Base-by-base conservation (phyloP, 2,888 invertebrate species). In the Epistrophella euchroma region DNA sequence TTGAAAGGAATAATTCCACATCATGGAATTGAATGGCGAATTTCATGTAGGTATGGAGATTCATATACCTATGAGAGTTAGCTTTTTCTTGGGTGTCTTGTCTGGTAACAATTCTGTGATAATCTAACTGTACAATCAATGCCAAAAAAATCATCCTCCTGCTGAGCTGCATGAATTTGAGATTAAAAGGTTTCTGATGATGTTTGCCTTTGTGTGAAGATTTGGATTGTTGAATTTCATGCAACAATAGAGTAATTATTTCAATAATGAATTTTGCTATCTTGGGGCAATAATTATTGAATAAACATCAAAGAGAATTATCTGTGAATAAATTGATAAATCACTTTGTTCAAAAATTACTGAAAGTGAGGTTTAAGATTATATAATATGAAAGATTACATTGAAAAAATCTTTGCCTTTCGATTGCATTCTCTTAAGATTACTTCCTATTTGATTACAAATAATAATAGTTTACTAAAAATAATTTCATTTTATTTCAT, bases 141-240 rank as follows among this genome's bases (percentile, higher is more conserved):
- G 58, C 40, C 43, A 62, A 62, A 43, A 43, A 62, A 43, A 58
- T 28, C n/a, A 55, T 35, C n/a, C 35, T 17, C 11, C 17, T 56
- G 17, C 35, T 56, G 17, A 32, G 17, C 56, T 35, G n/a, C 13
- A 56, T 35, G 11, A 56, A 56, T 56, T 17, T 35, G 40, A 62
- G 25, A 43, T 62, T 22, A n/a, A 47, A 47, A 25, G 64, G 40
- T 32, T 28, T 32, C 19, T 47, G n/a, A n/a, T n/a, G n/a, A n/a
- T n/a, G 32, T 45, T 32, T 25, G 43, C 1, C 37, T 22, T 60
- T 22, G 17, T 60, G 37, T 43, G 5, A 1, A 10, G 25, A 45
- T 64, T 64, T n/a, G 43, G 17, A 64, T 64, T 32, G 28, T 64
- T 47, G 45, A 64, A 64, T 64, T 47, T 28, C 43, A 17, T 17